Conservation (phyloP, 2,888 invertebrate genomes). For the Lasioglossum oenotherae region DNA sequence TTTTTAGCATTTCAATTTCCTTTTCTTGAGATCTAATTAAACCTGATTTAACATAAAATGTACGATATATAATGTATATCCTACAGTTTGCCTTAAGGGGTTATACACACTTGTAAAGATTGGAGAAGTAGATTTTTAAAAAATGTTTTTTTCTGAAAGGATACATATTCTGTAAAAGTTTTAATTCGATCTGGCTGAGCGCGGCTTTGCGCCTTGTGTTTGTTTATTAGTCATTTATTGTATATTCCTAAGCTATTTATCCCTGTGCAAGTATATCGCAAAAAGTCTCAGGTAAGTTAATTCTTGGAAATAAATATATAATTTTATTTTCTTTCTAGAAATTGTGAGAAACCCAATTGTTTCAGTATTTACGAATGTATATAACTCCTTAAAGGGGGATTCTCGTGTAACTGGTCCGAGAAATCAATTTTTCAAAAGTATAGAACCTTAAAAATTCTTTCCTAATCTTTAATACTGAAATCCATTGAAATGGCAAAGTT, state of each 20-base stretch:
- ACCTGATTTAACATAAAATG: conserved; percentile 85
- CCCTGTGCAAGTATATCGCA: background rate
- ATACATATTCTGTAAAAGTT: background rate
- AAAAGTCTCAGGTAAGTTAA: background rate
- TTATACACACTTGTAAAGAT: background rate
- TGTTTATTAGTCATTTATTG: background rate
- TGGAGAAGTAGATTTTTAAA: background rate
- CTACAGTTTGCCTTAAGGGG: background rate
- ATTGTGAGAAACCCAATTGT: background rate
- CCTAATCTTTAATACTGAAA: background rate
- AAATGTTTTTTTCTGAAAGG: background rate
- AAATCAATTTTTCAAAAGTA: background rate
- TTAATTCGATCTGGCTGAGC: background rate
- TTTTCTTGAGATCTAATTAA: conserved; percentile 93
- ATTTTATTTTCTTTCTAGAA: background rate
- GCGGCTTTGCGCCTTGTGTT: background rate
- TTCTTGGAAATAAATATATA: background rate
- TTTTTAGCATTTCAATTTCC: conserved; percentile 95
- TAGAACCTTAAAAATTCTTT: background rate
- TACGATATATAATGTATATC: conserved; percentile 25
- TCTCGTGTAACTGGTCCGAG: background rate
- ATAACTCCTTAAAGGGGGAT: background rate
- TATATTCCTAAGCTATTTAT: background rate
- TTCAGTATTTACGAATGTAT: background rate
- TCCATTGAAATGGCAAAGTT: background rate